Evolutionary conservation across 2,797 vertebrate genomes (phyloP), one percentile per base, ranked within the genome.

Genomic region (Trematomus bernacchii): DNA sequence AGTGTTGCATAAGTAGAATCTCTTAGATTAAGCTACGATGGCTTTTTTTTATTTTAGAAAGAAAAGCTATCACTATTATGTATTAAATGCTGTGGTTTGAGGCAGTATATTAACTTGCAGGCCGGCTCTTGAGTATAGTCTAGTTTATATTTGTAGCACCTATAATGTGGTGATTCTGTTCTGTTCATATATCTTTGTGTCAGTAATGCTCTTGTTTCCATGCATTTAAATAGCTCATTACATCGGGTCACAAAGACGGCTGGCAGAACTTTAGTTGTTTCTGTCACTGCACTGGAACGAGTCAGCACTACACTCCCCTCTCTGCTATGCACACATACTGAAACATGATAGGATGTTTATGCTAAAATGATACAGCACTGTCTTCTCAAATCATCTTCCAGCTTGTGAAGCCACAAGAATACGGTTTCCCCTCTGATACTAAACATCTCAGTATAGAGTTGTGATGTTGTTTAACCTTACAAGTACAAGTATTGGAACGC

Each of bases 151-250:
- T 50, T 40, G 48, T n/a, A 30, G 12, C 40, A 51, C 6, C 6
- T 71, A 37, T 4, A 51, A 52, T 30, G 12, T 43, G 16, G 46
- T 55, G 0, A 73, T 67, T 66, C 18, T 23, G n/a, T 30, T 54
- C 13, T n/a, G 37, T 54, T 61, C 15, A 23, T 44, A 18, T 6
- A 54, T 77, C 33, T 27, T 10, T 53, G 68, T 19, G 9, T 53
- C 19, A 47, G 37, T 48, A 50, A 64, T 15, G 69, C n/a, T 68
- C 12, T 42, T 60, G 80, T 50, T 80, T 77, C 74, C 80, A 94
- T 95, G 92, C 92, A 95, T 94, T 94, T 93, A 94, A 95, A 94
- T 92, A 78, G 90, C 88, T 92, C 85, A 92, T 94, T 92, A 93
- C 66, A 78, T 69, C 53, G 40, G 44, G 72, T 60, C 69, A 85